Evolutionary conservation across 64 coral and sea anemone species (phyloP).

Genomic region (Dendrophyllia cribrosa): DNA sequence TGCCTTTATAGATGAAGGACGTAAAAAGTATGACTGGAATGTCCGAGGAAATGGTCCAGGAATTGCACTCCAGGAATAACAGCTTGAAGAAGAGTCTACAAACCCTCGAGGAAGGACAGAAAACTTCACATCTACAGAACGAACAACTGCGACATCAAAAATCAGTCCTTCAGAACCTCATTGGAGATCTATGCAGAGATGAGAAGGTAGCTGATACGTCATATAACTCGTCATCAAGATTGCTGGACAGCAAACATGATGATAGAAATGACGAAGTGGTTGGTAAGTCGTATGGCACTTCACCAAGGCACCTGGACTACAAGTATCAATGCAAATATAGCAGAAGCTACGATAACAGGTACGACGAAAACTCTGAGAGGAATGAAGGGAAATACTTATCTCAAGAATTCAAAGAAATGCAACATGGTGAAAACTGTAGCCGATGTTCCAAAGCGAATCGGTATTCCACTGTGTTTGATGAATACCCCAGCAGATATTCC

Average conservation of each 20-base stretch:
- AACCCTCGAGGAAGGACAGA: slow-evolving; percentile 80
- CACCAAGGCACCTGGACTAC: neutral
- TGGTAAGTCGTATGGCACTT: neutral
- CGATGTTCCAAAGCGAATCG: neutral
- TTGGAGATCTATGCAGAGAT: slow-evolving; percentile 35
- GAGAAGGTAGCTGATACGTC: neutral
- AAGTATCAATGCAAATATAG: neutral
- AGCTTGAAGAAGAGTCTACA: slow-evolving; percentile 72
- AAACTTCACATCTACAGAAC: slow-evolving; percentile 82
- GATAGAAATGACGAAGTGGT: neutral
- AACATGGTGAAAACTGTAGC: neutral
- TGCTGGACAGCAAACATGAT: neutral
- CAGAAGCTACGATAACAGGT: neutral
- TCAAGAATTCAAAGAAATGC: neutral
- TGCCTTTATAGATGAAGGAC: slow-evolving; percentile 62
- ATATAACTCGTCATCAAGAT: slow-evolving; percentile 46
- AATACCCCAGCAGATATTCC: neutral
- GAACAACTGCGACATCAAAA: slow-evolving; percentile 73
- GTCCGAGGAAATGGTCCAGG: slow-evolving; percentile 77
- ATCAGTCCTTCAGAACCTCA: slow-evolving; percentile 59
- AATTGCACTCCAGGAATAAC: slow-evolving; percentile 72
- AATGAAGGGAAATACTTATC: neutral
- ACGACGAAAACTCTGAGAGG: neutral
- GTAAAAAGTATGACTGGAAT: slow-evolving; percentile 62
- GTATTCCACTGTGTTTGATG: neutral